Conservation (phyloP, 2,113 vertebrate genomes). For the Vimba vimba region DNA sequence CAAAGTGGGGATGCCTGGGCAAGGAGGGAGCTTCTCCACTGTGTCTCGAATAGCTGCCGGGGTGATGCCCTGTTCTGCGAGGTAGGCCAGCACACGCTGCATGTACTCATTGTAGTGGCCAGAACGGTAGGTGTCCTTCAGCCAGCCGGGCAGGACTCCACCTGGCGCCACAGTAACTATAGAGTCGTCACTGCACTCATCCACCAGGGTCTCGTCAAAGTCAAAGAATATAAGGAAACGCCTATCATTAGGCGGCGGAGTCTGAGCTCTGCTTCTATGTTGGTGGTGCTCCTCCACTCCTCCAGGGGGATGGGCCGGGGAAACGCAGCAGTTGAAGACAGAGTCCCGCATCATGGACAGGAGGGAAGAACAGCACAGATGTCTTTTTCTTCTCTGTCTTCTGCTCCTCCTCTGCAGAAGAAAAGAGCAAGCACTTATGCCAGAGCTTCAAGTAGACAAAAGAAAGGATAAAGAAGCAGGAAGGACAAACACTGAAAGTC, state of each 20-base stretch:
- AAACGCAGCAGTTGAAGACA: conserved; percentile 79
- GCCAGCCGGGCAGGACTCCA: conserved; percentile 80
- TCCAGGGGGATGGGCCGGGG: conserved; percentile 77
- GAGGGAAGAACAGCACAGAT: background rate
- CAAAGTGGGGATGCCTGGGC: conserved; percentile 86
- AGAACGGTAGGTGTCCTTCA: conserved; percentile 85
- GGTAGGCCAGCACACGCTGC: conserved; percentile 86
- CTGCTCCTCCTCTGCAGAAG: background rate
- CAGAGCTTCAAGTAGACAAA: background rate
- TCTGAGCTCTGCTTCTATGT: conserved; percentile 72
- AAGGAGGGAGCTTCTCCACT: conserved; percentile 88
- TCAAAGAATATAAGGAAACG: conserved; percentile 92
- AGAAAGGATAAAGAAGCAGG: background rate
- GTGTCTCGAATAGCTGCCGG: conserved; percentile 77
- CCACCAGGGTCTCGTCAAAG: conserved; percentile 95
- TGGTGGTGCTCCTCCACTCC: conserved; percentile 55
- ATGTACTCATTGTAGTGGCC: conserved; percentile 94
- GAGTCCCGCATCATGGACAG: conserved; percentile 71
- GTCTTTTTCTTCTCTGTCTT: background rate
- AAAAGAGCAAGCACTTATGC: background rate
- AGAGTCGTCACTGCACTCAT: conserved; percentile 92
- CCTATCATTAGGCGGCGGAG: conserved; percentile 66
- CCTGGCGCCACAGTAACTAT: conserved; percentile 83
- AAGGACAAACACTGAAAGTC: background rate
- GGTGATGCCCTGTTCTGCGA: conserved; percentile 88